A percentile compares a stretch with the other conserved stretches of the same genome.
These are phyloP conservation scores for Parascotia fuliginaria DNA, from an alignment of 2,888 invertebrate species.

Conservation along the genomic window DNA sequence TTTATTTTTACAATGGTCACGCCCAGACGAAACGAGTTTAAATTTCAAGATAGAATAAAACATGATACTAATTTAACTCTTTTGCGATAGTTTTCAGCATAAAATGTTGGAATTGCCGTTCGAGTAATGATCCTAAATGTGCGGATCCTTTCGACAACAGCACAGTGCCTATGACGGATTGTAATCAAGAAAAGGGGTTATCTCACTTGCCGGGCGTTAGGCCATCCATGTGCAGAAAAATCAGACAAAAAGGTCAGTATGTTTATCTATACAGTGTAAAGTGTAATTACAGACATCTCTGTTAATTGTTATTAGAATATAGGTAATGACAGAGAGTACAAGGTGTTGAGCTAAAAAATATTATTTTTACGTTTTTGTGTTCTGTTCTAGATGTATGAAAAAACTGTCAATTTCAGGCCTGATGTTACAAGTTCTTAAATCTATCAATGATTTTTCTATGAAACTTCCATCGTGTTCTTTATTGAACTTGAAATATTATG, in stretches of 20 bases:
- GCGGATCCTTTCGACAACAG: slow-evolving; percentile 96
- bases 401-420: too few relatives aligned
- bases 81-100: slow-evolving; percentile 85
- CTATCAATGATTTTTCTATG: too few relatives aligned
- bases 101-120: slow-evolving; percentile 97
- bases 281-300: too few relatives aligned
- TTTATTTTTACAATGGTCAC: slow-evolving; percentile 52
- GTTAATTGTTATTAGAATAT: too few relatives aligned
- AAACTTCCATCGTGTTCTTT: too few relatives aligned
- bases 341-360: too few relatives aligned
- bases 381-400: too few relatives aligned
- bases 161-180: slow-evolving; percentile 94
- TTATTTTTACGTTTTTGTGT: too few relatives aligned
- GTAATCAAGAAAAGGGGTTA: slow-evolving; percentile 86
- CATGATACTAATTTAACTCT: not conserved
- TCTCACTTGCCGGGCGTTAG: slow-evolving; percentile 88
- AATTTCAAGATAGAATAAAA: not conserved
- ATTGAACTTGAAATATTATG: too few relatives aligned
- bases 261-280: too few relatives aligned
- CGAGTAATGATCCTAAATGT: slow-evolving; percentile 95
- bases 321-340: too few relatives aligned
- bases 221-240: slow-evolving; percentile 96
- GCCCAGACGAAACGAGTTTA: slow-evolving; percentile 47
- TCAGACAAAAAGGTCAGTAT: slow-evolving; percentile 91
- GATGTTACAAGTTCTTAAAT: too few relatives aligned